phyloP scores from a whole-genome alignment of 1,140 invertebrate species.

The Platorchestia sp. region DNA sequence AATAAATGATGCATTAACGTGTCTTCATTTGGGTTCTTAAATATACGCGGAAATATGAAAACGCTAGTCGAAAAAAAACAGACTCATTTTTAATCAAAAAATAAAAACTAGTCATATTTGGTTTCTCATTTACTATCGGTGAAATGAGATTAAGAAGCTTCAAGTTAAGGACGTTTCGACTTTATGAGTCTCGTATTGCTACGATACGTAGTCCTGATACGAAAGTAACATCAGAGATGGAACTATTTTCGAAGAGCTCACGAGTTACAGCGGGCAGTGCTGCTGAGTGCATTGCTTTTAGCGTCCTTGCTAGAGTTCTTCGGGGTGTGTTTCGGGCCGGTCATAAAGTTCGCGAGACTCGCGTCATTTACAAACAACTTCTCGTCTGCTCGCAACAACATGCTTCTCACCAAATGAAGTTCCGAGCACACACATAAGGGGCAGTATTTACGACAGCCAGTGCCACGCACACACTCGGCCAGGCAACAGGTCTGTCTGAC shows the following conservation, averaged over 20 bases:
- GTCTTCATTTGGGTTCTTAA: neutral
- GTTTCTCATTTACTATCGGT: neutral
- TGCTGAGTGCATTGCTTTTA: constrained; percentile 38
- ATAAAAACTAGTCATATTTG: neutral
- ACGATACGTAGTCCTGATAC: neutral
- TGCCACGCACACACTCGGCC: neutral
- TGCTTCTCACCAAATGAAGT: constrained; percentile 34
- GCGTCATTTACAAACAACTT: constrained; percentile 51
- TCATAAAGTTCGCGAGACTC: constrained; percentile 19
- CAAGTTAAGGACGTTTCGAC: neutral
- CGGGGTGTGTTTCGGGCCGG: neutral
- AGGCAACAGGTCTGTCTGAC: neutral
- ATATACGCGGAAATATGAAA: neutral
- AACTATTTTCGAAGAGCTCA: neutral
- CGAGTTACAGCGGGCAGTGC: neutral
- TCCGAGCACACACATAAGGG: constrained; percentile 10
- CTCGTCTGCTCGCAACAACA: constrained; percentile 30
- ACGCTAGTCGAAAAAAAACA: neutral
- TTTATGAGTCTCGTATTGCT: neutral
- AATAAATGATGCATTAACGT: neutral
- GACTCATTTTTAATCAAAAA: neutral
- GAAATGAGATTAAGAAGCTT: neutral
- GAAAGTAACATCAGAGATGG: neutral
- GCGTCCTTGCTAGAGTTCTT: neutral
- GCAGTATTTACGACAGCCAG: neutral